Base-by-base conservation (phyloP, 2,797 vertebrate species). In the Sebastes ruberrimus region DNA sequence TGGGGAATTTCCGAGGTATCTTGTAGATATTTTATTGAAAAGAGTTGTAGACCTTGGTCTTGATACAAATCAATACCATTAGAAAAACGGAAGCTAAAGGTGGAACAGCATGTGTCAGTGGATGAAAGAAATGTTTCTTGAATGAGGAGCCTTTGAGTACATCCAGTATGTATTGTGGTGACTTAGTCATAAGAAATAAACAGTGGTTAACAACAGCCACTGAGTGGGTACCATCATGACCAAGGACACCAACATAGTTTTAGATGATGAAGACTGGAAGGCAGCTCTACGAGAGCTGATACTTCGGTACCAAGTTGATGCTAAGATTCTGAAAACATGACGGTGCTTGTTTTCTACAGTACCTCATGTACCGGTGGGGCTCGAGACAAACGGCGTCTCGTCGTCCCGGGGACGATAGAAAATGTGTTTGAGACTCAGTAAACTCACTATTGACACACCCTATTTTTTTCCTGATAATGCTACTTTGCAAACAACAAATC, bases 41-140 rank as follows among this genome's bases (percentile, higher is more conserved):
- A 81, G 20, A 28, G 23, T 38, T 52, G 35, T 1, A 14, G 32
- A 16, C 18, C 46, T 27, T 35, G n/a, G 18, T 35, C 23, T 49
- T 52, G 10, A 59, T 33, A 67, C 2, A 71, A 78, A 30, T 71
- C 16, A 38, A 77, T 56, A 68, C 14, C 2, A 55, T 46, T 46
- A 35, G 13, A 27, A 65, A 60, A 60, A 0, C 32, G 9, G 3
- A 35, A 35, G 18, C 0, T 13, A 6, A 8, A 30, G 16, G 6
- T 72, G 27, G 9, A 49, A 16, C 13, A 53, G 33, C 2, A 38
- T 53, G 4, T 28, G 2, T 4, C 23, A 70, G 13, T 16, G 6
- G 5, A 46, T 30, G 4, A 71, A 62, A 66, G 3, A 68, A 52
- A 52, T n/a, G 53, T 55, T 22, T 55, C 53, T 23, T 55, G 53